Evolutionary conservation across 2,797 vertebrate species (phyloP).

Genomic region (Rhinatrema bivittatum): DNA sequence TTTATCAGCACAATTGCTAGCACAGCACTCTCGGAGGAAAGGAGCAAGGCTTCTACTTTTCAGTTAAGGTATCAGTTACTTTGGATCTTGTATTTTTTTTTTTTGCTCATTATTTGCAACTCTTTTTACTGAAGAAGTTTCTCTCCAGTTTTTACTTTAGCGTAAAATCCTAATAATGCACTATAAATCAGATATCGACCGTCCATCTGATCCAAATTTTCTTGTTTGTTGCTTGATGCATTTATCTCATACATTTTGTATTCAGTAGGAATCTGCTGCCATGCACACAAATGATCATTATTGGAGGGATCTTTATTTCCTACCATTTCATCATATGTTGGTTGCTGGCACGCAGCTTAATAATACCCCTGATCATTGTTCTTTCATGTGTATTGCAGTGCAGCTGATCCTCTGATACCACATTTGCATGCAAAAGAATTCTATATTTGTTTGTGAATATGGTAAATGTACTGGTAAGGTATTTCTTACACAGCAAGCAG

Average conservation of each 20-base stretch:
- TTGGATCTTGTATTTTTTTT: too few relatives aligned
- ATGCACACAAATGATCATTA: conserved; percentile 39
- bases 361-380: conserved; percentile 36
- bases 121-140: too few relatives aligned
- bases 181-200: too few relatives aligned
- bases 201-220: too few relatives aligned
- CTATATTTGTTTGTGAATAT: too few relatives aligned
- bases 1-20: conserved; percentile 54
- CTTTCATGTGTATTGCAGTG: conserved; percentile 30
- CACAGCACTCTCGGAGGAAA: conserved; percentile 24
- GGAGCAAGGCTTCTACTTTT: conserved; percentile 8
- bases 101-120: conserved; percentile 4
- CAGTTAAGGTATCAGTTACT: too few relatives aligned
- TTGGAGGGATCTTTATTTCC: conserved; percentile 42
- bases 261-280: conserved; percentile 39
- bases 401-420: conserved; percentile 38
- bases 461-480: too few relatives aligned
- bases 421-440: conserved; percentile 31
- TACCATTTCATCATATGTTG: conserved; percentile 37
- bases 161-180: too few relatives aligned
- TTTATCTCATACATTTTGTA: conserved; percentile 33
- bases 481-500: too few relatives aligned
- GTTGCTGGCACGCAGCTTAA: conserved; percentile 23
- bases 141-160: too few relatives aligned
- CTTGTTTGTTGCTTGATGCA: too few relatives aligned